Percentiles rank a stretch among this genome's conserved stretches.
These are phyloP conservation scores for Aleiodes testaceus DNA, from an alignment of 2,888 invertebrate genomes.

Conservation along the genomic window DNA sequence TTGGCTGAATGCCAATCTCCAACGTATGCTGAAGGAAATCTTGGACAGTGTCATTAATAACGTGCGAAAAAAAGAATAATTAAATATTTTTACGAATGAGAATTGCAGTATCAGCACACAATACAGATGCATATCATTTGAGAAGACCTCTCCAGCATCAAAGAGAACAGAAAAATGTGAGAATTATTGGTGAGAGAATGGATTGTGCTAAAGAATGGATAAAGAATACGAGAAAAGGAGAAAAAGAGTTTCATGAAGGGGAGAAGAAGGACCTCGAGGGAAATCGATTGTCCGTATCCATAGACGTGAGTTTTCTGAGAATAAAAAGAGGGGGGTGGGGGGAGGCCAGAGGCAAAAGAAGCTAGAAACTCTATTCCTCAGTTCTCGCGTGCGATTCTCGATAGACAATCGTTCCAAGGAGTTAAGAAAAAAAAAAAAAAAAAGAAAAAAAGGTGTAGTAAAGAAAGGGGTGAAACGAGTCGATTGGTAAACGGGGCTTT, in stretches of 20 bases:
- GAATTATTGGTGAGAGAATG: neutral
- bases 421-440: slow-evolving; percentile 13
- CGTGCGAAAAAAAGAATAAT: no score
- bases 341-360: slow-evolving; percentile 17
- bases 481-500: slow-evolving; percentile 40
- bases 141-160: slow-evolving; percentile 26
- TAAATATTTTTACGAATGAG: slow-evolving; percentile 34
- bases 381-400: slow-evolving; percentile 24
- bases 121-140: slow-evolving; percentile 43
- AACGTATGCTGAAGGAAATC: no score
- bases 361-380: slow-evolving; percentile 14
- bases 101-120: slow-evolving; percentile 27
- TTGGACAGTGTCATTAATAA: no score
- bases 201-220: neutral
- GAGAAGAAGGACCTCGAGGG: slow-evolving; percentile 38
- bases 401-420: slow-evolving; percentile 18
- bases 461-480: slow-evolving; percentile 27
- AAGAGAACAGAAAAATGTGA: slow-evolving; percentile 30
- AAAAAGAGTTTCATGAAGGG: neutral
- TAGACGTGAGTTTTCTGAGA: neutral
- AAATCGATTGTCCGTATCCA: slow-evolving; percentile 49
- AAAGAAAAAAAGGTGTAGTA: slow-evolving; percentile 34
- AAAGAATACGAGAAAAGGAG: neutral
- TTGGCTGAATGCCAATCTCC: slow-evolving; percentile 4
- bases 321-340: neutral